phyloP scores from a whole-genome alignment of 2,113 vertebrate species.

The Aptenodytes patagonicus region DNA sequence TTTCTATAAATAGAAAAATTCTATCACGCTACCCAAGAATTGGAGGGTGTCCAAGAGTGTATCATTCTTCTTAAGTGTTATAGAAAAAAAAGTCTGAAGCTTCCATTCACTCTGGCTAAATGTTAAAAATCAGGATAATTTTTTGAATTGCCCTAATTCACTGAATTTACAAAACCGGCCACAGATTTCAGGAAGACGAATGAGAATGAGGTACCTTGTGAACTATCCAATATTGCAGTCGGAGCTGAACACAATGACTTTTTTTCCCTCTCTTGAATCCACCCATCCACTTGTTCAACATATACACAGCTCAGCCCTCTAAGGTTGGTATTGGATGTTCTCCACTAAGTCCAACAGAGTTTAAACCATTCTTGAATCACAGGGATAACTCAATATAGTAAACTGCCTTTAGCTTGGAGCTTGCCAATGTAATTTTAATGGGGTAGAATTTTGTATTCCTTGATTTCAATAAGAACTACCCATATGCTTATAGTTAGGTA shows the following conservation, averaged over 20 bases:
- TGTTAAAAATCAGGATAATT: not conserved
- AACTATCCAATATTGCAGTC: not conserved
- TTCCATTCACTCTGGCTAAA: not conserved
- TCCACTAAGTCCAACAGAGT: not conserved
- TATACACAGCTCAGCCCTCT: not conserved
- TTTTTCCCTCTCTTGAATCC: not conserved
- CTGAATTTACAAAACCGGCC: not conserved
- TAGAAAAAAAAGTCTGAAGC: not conserved
- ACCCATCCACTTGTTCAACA: not conserved
- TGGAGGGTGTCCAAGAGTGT: not conserved
- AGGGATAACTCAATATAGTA: not conserved
- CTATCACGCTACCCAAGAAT: not conserved
- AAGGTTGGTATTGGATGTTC: not conserved
- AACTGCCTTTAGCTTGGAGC: not conserved
- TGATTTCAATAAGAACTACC: not conserved
- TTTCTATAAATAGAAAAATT: not conserved
- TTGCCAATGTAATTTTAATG: not conserved
- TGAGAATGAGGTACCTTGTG: not conserved
- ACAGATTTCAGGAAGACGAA: not conserved
- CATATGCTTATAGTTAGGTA: not conserved
- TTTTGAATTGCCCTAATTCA: not conserved
- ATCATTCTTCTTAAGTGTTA: not conserved
- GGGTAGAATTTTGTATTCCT: not conserved
- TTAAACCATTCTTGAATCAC: not conserved
- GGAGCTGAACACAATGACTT: not conserved